Percentiles rank a stretch among this genome's conserved stretches.
These are phyloP conservation scores for Scaptomyza reducta DNA, from an alignment of 2,888 invertebrate genomes.

Conservation along the genomic window DNA sequence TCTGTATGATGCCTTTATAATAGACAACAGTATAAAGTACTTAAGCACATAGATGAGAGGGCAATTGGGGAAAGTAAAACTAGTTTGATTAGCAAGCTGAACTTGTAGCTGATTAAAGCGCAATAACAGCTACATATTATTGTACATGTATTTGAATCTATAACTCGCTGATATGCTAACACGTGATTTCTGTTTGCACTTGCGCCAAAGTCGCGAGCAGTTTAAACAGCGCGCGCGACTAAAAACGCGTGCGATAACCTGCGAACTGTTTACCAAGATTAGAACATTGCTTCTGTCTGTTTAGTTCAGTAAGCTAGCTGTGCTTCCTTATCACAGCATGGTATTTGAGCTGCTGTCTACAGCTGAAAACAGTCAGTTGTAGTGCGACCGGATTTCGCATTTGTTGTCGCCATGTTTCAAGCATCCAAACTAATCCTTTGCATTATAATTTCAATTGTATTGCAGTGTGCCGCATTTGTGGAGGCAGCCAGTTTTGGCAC, in stretches of 20 bases:
- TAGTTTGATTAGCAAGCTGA: slow-evolving; percentile 12
- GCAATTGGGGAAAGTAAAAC: slow-evolving; percentile 5
- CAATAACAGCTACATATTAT: background rate
- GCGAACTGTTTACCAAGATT: slow-evolving; percentile 37
- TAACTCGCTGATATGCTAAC: slow-evolving; percentile 30
- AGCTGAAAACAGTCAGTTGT: slow-evolving; percentile 49
- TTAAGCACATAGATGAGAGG: background rate
- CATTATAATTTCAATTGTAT: slow-evolving; percentile 44
- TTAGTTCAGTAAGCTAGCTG: background rate
- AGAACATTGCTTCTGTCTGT: slow-evolving; percentile 1
- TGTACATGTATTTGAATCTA: slow-evolving; percentile 10
- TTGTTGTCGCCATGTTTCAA: slow-evolving; percentile 50
- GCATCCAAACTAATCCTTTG: slow-evolving; percentile 53
- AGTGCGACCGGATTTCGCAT: slow-evolving; percentile 23
- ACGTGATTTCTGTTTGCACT: slow-evolving; percentile 63
- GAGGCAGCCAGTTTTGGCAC: slow-evolving; percentile 60
- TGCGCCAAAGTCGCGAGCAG: slow-evolving; percentile 41
- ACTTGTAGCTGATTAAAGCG: slow-evolving; percentile 18
- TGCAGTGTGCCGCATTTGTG: slow-evolving; percentile 75
- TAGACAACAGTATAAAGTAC: too few species aligned
- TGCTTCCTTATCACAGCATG: slow-evolving; percentile 22
- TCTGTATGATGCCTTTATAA: background rate
- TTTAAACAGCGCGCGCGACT: slow-evolving; percentile 39
- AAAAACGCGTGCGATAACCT: slow-evolving; percentile 49
- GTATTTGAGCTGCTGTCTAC: slow-evolving; percentile 49